These are phyloP conservation scores for Romanogobio albipinnatus DNA, from an alignment of 2,113 vertebrate genomes.

Conservation along the genomic window DNA sequence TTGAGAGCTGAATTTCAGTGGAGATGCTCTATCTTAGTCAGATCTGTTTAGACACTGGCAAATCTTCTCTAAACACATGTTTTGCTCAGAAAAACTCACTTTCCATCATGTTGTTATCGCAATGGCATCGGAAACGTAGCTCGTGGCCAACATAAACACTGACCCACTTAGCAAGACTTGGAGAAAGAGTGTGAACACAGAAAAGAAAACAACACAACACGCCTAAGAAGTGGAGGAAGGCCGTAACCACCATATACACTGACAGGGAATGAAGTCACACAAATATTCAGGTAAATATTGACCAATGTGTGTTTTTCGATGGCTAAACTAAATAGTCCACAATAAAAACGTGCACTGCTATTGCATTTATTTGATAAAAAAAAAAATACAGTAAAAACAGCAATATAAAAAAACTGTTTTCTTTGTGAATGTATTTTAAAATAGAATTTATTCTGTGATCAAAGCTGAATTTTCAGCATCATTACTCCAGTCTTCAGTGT, in stretches of 20 bases:
- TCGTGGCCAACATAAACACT: conserved; percentile 60
- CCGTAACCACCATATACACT: not conserved
- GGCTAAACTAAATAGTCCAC: no score
- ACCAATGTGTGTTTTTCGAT: no score
- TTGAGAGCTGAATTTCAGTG: conserved; percentile 14
- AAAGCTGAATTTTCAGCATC: no score
- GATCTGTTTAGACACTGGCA: conserved; percentile 63
- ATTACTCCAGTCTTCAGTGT: no score
- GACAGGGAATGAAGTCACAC: no score
- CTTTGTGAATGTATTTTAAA: no score
- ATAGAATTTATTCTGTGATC: no score
- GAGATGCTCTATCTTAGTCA: conserved; percentile 49
- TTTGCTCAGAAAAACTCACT: conserved; percentile 59
- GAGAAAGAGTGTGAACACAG: conserved; percentile 20
- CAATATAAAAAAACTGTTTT: no score
- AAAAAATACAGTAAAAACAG: no score
- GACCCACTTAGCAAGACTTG: conserved; percentile 20
- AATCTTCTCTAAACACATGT: conserved; percentile 66
- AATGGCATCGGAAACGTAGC: conserved; percentile 51
- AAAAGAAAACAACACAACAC: not conserved
- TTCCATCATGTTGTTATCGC: conserved; percentile 52
- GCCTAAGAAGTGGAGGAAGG: not conserved
- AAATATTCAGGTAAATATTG: no score
- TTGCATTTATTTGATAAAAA: no score
- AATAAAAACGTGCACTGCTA: no score